Evolutionary conservation across 2,113 vertebrate genomes (phyloP).

Genomic region (Sylvietta virens): DNA sequence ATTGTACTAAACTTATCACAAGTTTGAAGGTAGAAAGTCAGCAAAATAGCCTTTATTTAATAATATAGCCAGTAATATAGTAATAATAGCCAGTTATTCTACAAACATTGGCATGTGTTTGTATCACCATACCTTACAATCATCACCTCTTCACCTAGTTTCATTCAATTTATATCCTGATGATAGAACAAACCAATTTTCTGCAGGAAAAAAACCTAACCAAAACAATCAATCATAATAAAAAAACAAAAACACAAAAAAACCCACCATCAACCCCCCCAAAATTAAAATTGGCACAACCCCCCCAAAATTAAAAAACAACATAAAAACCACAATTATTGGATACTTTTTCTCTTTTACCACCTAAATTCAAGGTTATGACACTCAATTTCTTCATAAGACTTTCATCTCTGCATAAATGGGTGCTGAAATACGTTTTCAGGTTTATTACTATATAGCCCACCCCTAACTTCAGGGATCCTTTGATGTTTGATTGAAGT

Average conservation of each 20-base stretch:
- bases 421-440: neutral
- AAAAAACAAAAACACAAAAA: neutral
- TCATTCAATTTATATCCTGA: neutral
- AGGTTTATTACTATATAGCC: neutral
- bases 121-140: neutral
- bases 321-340: accelerated
- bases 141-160: neutral
- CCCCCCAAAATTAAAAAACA: accelerated
- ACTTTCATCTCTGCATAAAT: neutral
- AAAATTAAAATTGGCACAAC: no score
- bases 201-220: accelerated
- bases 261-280: neutral
- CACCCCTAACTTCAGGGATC: neutral
- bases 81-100: neutral
- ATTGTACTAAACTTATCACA: neutral
- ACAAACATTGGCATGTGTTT: neutral
- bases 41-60: neutral
- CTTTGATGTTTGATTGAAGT: neutral
- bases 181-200: neutral
- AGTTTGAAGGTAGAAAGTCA: neutral
- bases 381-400: neutral
- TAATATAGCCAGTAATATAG: no score
- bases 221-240: neutral
- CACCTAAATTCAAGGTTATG: neutral
- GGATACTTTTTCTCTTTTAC: neutral